Percentiles rank a stretch among this genome's conserved stretches.
Conservation (phyloP, 2,113 vertebrate species). For the Alces alces region DNA sequence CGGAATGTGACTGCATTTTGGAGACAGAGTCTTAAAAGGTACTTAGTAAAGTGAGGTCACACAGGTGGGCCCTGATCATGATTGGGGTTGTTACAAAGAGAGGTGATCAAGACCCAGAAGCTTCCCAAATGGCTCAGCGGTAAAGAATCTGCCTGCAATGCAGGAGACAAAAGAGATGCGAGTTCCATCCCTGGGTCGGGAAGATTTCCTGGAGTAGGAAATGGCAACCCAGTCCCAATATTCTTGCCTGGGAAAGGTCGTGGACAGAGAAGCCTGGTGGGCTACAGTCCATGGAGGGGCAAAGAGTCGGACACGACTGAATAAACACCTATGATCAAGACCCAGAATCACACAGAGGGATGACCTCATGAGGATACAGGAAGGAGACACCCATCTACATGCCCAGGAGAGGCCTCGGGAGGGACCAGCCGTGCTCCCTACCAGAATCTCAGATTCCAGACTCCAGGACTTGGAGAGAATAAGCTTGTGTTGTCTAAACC, state of each 20-base stretch:
- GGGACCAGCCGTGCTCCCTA: accelerated
- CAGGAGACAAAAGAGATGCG: accelerated
- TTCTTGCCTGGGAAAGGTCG: background rate
- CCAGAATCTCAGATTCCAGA: accelerated
- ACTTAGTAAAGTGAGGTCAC: background rate
- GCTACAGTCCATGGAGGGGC: background rate
- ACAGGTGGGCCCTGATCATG: accelerated
- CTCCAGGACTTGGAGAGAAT: accelerated
- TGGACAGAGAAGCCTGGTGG: background rate
- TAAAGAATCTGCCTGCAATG: background rate
- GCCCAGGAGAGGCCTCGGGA: background rate
- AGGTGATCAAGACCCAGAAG: background rate
- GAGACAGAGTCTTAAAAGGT: background rate
- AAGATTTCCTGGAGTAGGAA: background rate
- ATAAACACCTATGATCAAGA: too few relatives aligned
- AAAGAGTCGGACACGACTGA: background rate
- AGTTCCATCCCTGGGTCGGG: background rate
- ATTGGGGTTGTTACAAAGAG: background rate
- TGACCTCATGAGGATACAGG: accelerated
- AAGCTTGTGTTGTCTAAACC: accelerated
- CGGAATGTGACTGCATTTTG: too few relatives aligned
- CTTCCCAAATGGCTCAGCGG: background rate
- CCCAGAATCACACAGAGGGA: background rate
- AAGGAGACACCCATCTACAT: accelerated
- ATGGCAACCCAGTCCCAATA: background rate